Evolutionary conservation across 2,797 vertebrate genomes (phyloP), one percentile per base, ranked within the genome.

Genomic region (Sebastes wilsoni): DNA sequence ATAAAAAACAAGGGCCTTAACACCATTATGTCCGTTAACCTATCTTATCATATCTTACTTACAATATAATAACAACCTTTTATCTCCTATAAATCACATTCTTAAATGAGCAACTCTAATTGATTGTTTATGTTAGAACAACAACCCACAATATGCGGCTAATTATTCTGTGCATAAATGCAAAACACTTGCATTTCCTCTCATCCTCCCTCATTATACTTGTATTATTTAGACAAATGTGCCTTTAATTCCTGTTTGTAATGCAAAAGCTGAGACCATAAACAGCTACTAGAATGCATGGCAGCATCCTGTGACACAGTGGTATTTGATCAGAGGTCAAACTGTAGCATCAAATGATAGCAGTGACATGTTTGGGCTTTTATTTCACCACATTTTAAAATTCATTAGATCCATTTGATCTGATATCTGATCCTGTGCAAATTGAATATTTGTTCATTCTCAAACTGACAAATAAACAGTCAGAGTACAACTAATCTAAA

Each of bases 401-500:
- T 84, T 71, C 60, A 77, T 81, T 72, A 22, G 22, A 67, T 69
- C 30, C 18, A 38, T 82, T 73, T 60, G n/a, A 66, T 79, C 62
- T 72, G 30, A 80, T 67, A 81, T 84, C 62, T 80, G 65, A 87
- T 84, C 72, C 61, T 34, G 38, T 36, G 79, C 56, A 81, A 83
- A 86, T 73, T 78, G 75, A 88, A 88, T 76, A 84, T 85, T 81
- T 87, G 79, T 72, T 83, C 42, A 36, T 68, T 74, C 77, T 74
- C 73, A 77, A 75, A 76, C 58, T 67, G 75, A 75, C 73, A 85
- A 81, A 91, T 83, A 80, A 84, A 86, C 72, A 67, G 81, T 74
- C 54, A 12, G 38, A 71, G 54, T 84, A 76, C 68, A 72, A 84
- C 46, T 76, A 68, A 87, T 87, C 69, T 74, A 79, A 89, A 87